Percentiles rank a stretch among this genome's conserved stretches.
phyloP scores from a whole-genome alignment of 2,888 invertebrate species.

The Noctua janthina region DNA sequence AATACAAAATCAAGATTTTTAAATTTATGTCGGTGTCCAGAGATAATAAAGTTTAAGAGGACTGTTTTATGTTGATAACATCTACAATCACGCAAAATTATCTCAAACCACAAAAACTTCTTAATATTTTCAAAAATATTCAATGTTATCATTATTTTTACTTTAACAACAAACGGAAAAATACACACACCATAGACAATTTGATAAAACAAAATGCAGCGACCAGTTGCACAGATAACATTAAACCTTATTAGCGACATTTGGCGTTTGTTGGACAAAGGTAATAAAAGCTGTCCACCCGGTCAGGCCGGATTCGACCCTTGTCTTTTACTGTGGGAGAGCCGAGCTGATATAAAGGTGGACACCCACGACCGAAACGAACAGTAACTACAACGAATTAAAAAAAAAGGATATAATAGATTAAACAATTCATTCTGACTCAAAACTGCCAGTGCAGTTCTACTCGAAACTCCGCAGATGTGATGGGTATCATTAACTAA shows the following conservation, averaged over 20 bases:
- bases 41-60: neutral
- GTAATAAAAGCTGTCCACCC: slow-evolving; percentile 49
- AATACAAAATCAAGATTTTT: neutral
- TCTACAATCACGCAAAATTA: neutral
- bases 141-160: neutral
- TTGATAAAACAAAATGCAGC: neutral
- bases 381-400: neutral
- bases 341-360: slow-evolving; percentile 32
- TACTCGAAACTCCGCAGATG: neutral
- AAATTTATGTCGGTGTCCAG: neutral
- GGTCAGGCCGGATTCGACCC: slow-evolving; percentile 56
- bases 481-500: neutral
- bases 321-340: slow-evolving; percentile 56
- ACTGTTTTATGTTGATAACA: neutral
- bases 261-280: slow-evolving; percentile 58
- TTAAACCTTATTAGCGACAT: slow-evolving; percentile 47
- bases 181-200: neutral
- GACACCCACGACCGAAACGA: slow-evolving; percentile 10
- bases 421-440: neutral
- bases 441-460: too few relatives aligned
- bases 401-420: neutral
- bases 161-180: neutral
- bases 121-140: neutral
- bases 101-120: neutral
- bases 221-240: slow-evolving; percentile 21